Conservation (phyloP, 2,888 invertebrate genomes). For the Epinotia brunnichana region DNA sequence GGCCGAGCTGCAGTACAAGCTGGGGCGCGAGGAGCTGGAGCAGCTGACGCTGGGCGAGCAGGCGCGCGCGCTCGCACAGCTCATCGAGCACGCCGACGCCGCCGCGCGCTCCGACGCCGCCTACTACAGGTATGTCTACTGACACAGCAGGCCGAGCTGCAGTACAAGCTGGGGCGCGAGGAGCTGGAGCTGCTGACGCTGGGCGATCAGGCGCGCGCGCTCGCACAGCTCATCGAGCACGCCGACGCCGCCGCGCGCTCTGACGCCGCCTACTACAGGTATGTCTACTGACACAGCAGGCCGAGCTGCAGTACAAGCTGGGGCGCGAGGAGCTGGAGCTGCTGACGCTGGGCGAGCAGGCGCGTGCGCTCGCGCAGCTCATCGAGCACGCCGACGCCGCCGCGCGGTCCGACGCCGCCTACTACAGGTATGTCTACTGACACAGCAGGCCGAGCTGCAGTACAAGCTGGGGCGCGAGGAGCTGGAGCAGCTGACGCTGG, state of each 20-base stretch:
- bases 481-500: slow-evolving; percentile 79
- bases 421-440: slow-evolving; percentile 79
- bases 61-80: slow-evolving; percentile 89
- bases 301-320: slow-evolving; percentile 56
- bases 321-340: too few relatives aligned
- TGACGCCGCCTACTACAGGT: slow-evolving; percentile 85
- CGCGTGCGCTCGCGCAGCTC: slow-evolving; percentile 89
- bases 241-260: slow-evolving; percentile 81
- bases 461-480: not conserved
- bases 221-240: slow-evolving; percentile 90
- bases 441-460: slow-evolving; percentile 57
- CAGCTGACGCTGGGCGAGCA: slow-evolving; percentile 89
- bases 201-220: slow-evolving; percentile 91
- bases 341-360: slow-evolving; percentile 90
- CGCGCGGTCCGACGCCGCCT: slow-evolving; percentile 77
- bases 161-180: not conserved
- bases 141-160: slow-evolving; percentile 57
- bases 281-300: slow-evolving; percentile 24
- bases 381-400: slow-evolving; percentile 87
- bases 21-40: too few relatives aligned
- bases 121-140: slow-evolving; percentile 80
- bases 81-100: slow-evolving; percentile 87
- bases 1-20: slow-evolving; percentile 57
- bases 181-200: slow-evolving; percentile 76
- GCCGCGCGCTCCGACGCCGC: slow-evolving; percentile 80